Evolutionary conservation across 2,888 invertebrate genomes (phyloP).

Genomic region (Hemithea aestivaria): DNA sequence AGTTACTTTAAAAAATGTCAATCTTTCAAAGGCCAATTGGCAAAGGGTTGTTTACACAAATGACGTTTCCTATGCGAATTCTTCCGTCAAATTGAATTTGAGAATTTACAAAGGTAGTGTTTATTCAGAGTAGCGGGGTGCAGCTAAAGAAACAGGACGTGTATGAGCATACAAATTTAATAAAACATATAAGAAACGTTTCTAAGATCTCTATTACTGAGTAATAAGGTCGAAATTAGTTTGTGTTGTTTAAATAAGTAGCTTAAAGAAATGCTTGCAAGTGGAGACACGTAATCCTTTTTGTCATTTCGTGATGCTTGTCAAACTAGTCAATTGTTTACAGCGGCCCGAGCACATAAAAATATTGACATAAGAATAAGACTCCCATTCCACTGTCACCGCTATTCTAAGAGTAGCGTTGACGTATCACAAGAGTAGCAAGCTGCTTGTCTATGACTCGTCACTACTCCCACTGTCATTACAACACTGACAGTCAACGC

Average conservation of each 20-base stretch:
- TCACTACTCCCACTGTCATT: no score
- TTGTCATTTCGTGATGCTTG: slow-evolving; percentile 63
- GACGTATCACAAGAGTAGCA: no score
- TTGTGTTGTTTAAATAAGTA: not conserved
- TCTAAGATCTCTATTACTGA: slow-evolving; percentile 18
- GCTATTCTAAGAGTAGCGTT: no score
- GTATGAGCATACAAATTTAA: slow-evolving; percentile 25
- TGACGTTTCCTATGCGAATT: slow-evolving; percentile 47
- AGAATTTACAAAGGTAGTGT: slow-evolving; percentile 47
- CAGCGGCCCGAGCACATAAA: no score
- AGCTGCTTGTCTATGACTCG: no score
- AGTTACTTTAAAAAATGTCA: slow-evolving; percentile 36
- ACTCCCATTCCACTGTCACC: no score
- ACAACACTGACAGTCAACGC: no score
- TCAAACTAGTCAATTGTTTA: slow-evolving; percentile 73
- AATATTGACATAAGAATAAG: no score
- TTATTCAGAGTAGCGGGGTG: slow-evolving; percentile 57
- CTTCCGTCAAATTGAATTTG: slow-evolving; percentile 46
- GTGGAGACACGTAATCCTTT: slow-evolving; percentile 56
- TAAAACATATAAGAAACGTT: slow-evolving; percentile 6
- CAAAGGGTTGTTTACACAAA: slow-evolving; percentile 62
- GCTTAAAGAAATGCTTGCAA: not conserved
- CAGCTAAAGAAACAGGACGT: slow-evolving; percentile 61
- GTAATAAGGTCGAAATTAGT: slow-evolving; percentile 34
- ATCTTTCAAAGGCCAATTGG: slow-evolving; percentile 48